Conservation (phyloP, 2,797 vertebrate genomes). For the Prunella strophiata region DNA sequence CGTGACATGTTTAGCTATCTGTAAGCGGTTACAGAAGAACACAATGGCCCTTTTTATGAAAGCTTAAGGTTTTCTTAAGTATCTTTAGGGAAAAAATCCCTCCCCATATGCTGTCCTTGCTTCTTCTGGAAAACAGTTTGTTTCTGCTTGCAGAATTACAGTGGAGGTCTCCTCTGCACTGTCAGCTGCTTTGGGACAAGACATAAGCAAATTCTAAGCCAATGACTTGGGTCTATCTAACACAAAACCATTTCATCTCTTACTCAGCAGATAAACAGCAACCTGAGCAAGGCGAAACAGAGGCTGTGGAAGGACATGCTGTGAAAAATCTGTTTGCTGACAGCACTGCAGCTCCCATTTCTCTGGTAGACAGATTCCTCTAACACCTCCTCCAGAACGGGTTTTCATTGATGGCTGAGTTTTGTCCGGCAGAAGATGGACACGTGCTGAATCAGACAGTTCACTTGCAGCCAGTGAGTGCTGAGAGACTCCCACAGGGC, state of each 20-base stretch:
- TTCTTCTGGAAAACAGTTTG: not conserved
- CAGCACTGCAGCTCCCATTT: not conserved
- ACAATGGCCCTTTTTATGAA: not conserved
- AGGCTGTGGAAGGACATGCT: not conserved
- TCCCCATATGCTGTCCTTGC: not conserved
- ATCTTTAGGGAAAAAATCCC: not conserved
- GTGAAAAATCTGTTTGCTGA: not conserved
- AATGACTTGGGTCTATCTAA: not conserved
- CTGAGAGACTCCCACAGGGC: not conserved
- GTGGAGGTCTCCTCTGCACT: not conserved
- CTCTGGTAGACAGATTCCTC: not conserved
- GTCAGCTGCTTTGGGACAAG: not conserved
- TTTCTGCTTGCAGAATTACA: not conserved
- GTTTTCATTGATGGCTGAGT: not conserved
- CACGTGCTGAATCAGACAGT: fast-evolving
- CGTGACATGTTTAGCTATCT: not conserved
- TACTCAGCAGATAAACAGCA: not conserved
- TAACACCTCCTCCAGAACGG: not conserved
- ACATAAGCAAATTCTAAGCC: not conserved
- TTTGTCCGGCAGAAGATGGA: not conserved
- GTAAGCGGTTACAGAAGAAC: not conserved
- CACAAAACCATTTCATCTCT: not conserved
- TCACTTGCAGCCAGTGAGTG: not conserved
- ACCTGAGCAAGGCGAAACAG: not conserved
- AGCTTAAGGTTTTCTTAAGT: not conserved